Conservation (phyloP, 2,888 invertebrate genomes). For the Nasonovia ribisnigri region DNA sequence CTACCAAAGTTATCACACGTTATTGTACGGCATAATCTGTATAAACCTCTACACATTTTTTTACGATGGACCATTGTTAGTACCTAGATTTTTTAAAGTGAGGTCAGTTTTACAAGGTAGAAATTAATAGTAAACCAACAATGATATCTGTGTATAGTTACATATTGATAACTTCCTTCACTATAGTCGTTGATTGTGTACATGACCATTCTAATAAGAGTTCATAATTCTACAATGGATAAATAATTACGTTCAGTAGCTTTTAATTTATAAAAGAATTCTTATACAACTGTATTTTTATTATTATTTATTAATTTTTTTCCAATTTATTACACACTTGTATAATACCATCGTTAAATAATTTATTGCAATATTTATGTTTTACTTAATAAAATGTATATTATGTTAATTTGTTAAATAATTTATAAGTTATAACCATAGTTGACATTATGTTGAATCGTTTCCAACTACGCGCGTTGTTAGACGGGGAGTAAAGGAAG, state of each 20-base stretch:
- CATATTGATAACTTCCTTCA: neutral
- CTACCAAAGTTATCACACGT: neutral
- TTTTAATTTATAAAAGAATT: neutral
- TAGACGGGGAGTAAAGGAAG: too few species aligned
- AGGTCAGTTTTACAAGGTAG: neutral
- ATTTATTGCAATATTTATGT: too few species aligned
- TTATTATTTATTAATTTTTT: too few species aligned
- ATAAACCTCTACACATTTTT: neutral
- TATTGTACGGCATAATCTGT: neutral
- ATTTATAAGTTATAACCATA: too few species aligned
- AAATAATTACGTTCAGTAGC: neutral
- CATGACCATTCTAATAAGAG: neutral
- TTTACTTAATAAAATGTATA: too few species aligned
- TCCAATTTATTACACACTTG: neutral
- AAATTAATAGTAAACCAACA: neutral
- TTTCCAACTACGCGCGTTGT: too few species aligned
- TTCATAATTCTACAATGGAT: neutral
- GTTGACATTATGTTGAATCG: too few species aligned
- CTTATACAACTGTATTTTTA: neutral
- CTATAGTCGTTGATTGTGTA: neutral
- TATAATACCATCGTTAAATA: too few species aligned
- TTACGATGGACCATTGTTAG: neutral
- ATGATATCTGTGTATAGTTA: neutral
- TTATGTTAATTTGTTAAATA: too few species aligned
- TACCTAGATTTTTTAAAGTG: neutral